Evolutionary conservation across 2,797 vertebrate species (phyloP).

Genomic region (Sternarchorhynchus goeldii): DNA sequence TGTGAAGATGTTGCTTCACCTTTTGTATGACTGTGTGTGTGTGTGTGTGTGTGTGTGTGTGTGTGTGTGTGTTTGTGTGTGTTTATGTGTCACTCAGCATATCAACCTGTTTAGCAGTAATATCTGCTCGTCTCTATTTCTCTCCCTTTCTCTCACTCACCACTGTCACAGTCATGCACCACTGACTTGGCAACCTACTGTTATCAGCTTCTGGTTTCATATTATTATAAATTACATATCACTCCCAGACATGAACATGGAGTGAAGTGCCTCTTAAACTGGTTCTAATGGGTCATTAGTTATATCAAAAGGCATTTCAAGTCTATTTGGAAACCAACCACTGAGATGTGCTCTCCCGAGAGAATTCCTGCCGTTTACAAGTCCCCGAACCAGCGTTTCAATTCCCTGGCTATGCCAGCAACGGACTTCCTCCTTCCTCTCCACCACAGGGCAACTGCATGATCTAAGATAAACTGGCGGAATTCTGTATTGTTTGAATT

Average conservation of each 20-base stretch:
- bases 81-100: too few relatives aligned
- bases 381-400: background rate
- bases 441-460: conserved; percentile 10
- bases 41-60: too few relatives aligned
- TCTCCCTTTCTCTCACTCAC: conserved; percentile 37
- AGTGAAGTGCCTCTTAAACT: conserved; percentile 40
- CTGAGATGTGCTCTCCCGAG: background rate
- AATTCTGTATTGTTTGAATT: conserved; percentile 3
- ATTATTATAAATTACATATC: conserved; percentile 27
- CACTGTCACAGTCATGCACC: conserved; percentile 16
- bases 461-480: conserved; percentile 22
- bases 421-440: background rate
- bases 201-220: conserved; percentile 1
- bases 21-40: too few relatives aligned
- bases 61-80: too few relatives aligned
- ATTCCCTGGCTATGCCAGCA: conserved; percentile 8
- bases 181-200: conserved; percentile 8
- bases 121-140: background rate
- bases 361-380: background rate
- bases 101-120: too few relatives aligned
- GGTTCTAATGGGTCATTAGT: conserved; percentile 51
- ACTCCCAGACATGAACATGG: conserved; percentile 23
- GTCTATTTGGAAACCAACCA: background rate
- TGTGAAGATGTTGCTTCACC: too few relatives aligned
- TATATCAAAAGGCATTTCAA: conserved; percentile 49